Evolutionary conservation across 2,888 invertebrate genomes (phyloP), one percentile per base, ranked within the genome.

Genomic region (Xestia ashworthii): DNA sequence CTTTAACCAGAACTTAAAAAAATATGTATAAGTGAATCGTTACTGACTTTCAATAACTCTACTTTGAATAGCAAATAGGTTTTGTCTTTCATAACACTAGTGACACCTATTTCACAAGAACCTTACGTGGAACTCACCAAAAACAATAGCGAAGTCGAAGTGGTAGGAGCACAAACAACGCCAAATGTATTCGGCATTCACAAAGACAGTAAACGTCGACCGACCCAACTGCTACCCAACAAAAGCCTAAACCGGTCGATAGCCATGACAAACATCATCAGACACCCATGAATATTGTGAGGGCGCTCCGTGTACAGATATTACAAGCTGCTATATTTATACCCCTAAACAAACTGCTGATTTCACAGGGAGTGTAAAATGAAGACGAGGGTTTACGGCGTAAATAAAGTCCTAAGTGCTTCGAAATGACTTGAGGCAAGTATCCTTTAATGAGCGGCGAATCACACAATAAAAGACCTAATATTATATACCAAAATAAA

Each of bases 221-320:
- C 71, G 53, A 60, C n/a, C 62, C 66, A 50, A 67, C 55, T 71
- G 44, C 25, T 71, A 46, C 16, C 22, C 48, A 78, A 83, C 83
- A 85, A 78, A 74, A 85, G 82, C 78, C 64, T 46, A 72, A 66
- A 25, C 62, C 62, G 53, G 60, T 78, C 83, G 74, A 84, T 85
- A 75, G 44, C 38, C 58, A 64, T 53, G 74, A 82, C 85, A 85
- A 84, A 85, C 85, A 85, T 75, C 86, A 84, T 74, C 78, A 75
- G 62, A 69, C 69, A 69, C 44, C 73, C 70, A 69, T 83, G 74
- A 81, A 78, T 75, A 75, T 65, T 50, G 67, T 64, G 58, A 68
- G 41, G 4, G 62, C 16, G 11, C 46, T 64, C 46, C 14, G 25
- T 9, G 19, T 38, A 83, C 79, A 55, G 50, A 71, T 62, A 70